Percentiles rank a stretch among this genome's conserved stretches.
Conservation (phyloP, 2,888 invertebrate species). For the Ochropacha duplaris region DNA sequence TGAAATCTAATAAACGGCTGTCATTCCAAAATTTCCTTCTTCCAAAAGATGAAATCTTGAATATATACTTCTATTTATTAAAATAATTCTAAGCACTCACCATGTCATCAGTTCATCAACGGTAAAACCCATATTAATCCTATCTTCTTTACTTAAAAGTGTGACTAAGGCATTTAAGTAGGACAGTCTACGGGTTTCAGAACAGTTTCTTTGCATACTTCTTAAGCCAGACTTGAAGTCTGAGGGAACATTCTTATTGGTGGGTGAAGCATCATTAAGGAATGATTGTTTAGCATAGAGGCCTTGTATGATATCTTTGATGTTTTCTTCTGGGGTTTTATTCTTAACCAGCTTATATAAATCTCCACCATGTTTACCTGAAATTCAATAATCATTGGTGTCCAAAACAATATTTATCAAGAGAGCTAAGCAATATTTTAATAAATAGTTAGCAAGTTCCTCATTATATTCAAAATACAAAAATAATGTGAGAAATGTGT, state of each 20-base stretch:
- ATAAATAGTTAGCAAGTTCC: slow-evolving; percentile 6
- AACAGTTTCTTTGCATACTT: slow-evolving; percentile 84
- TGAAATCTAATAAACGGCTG: too few species aligned
- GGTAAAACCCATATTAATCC: slow-evolving; percentile 86
- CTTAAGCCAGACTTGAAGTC: slow-evolving; percentile 82
- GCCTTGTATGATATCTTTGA: slow-evolving; percentile 84
- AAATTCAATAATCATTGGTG: slow-evolving; percentile 27
- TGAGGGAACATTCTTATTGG: slow-evolving; percentile 57
- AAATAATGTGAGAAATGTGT: slow-evolving; percentile 41
- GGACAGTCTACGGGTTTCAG: slow-evolving; percentile 91
- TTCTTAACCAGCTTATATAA: slow-evolving; percentile 84
- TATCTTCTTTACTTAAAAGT: slow-evolving; percentile 86
- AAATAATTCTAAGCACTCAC: slow-evolving; percentile 39
- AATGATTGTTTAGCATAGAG: slow-evolving; percentile 77
- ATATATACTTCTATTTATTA: too few species aligned
- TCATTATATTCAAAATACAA: slow-evolving; percentile 9
- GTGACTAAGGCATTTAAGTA: slow-evolving; percentile 95
- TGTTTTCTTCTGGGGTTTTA: slow-evolving; percentile 84
- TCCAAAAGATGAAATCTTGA: too few species aligned
- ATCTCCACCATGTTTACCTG: slow-evolving; percentile 85
- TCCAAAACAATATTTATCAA: not conserved
- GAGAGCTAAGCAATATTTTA: not conserved
- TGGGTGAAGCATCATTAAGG: slow-evolving; percentile 69
- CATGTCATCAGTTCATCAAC: slow-evolving; percentile 88
- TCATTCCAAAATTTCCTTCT: too few species aligned